These are phyloP conservation scores for Pseudeuparius sepicola DNA, from an alignment of 2,888 invertebrate genomes.

Conservation along the genomic window DNA sequence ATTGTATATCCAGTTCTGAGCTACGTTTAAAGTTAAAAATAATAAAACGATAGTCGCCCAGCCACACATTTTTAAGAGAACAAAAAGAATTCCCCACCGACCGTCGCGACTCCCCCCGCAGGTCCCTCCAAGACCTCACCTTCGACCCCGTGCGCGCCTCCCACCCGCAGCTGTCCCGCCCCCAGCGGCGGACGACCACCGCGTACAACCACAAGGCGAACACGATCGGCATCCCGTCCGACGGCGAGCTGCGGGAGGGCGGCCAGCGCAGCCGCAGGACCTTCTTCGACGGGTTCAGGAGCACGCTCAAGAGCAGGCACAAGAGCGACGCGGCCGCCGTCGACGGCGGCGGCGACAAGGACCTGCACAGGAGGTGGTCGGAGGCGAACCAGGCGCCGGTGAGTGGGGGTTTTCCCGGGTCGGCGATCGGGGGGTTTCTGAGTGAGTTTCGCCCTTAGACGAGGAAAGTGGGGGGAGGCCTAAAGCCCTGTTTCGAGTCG, in stretches of 20 bases:
- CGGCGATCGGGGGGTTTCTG: too few species aligned
- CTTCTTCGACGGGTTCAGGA: slow-evolving; percentile 53
- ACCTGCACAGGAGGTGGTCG: slow-evolving; percentile 40
- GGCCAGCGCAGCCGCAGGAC: slow-evolving; percentile 20
- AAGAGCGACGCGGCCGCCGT: slow-evolving; percentile 36
- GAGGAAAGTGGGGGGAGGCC: too few species aligned
- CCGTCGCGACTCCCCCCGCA: too few species aligned
- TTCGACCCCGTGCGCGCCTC: too few species aligned
- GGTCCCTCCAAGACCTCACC: too few species aligned
- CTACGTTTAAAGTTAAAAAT: too few species aligned
- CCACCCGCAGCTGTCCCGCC: too few species aligned
- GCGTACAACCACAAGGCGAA: slow-evolving; percentile 41
- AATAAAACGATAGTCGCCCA: background rate
- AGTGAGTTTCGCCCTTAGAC: too few species aligned
- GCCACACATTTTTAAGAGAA: too few species aligned
- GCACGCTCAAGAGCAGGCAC: slow-evolving; percentile 45
- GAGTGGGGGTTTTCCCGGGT: slow-evolving; percentile 28
- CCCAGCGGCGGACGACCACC: slow-evolving; percentile 30
- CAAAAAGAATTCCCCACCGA: too few species aligned
- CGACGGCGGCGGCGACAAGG: slow-evolving; percentile 37
- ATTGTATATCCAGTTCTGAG: too few species aligned
- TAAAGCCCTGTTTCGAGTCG: too few species aligned
- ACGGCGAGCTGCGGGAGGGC: slow-evolving; percentile 37
- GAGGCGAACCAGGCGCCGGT: slow-evolving; percentile 36
- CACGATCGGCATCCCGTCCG: slow-evolving; percentile 50